Conservation (phyloP, 2,113 vertebrate genomes). For the Platichthys stellatus region DNA sequence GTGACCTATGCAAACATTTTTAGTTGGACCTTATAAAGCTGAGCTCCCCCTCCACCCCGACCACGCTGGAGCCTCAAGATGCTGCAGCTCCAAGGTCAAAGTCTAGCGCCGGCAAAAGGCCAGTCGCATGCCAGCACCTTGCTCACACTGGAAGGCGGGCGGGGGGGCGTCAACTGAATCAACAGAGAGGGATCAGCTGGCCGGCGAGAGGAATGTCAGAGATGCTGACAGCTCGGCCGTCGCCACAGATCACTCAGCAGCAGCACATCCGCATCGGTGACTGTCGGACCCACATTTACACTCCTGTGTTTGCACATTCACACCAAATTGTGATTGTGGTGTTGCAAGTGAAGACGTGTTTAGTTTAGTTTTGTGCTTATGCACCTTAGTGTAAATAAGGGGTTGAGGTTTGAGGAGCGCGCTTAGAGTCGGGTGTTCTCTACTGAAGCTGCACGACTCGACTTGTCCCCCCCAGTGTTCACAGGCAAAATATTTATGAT, state of each 20-base stretch:
- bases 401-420: not conserved
- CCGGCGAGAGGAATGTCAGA: slow-evolving; percentile 61
- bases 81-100: slow-evolving; percentile 76
- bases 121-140: slow-evolving; percentile 58
- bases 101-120: slow-evolving; percentile 35
- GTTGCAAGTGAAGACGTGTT: slow-evolving; percentile 12
- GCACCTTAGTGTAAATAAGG: not conserved
- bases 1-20: slow-evolving; percentile 19
- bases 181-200: slow-evolving; percentile 78
- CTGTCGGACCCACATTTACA: slow-evolving; percentile 66
- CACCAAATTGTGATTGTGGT: slow-evolving; percentile 19
- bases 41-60: slow-evolving; percentile 4
- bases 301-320: slow-evolving; percentile 67
- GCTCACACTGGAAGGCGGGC: slow-evolving; percentile 51
- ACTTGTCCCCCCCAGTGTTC: not conserved
- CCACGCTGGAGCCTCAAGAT: slow-evolving; percentile 56
- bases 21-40: slow-evolving; percentile 18
- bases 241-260: slow-evolving; percentile 28
- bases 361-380: not conserved
- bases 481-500: not conserved
- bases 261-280: slow-evolving; percentile 40
- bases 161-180: slow-evolving; percentile 74
- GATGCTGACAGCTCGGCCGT: slow-evolving; percentile 56
- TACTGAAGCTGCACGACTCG: not conserved
- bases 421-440: not conserved